phyloP scores from a whole-genome alignment of 2,797 vertebrate species.

The Emydoidea blandingii region DNA sequence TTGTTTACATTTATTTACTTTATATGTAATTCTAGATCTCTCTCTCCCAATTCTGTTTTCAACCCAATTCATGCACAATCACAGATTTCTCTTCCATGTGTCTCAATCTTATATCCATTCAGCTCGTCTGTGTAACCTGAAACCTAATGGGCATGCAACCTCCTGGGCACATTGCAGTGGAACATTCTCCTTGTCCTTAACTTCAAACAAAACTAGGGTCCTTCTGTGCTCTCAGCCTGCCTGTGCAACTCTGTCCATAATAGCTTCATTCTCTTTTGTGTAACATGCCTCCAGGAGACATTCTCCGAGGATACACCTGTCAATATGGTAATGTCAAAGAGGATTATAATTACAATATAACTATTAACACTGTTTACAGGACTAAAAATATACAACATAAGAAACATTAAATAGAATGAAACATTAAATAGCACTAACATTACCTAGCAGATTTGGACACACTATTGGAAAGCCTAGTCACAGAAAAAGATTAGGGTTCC shows the following conservation, averaged over 20 bases:
- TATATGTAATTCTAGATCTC: not conserved
- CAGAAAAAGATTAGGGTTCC: not conserved
- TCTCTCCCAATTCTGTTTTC: not conserved
- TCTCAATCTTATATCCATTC: not conserved
- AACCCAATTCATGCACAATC: rapidly evolving
- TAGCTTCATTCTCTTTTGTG: not conserved
- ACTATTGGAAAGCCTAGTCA: not conserved
- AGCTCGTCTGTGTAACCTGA: not conserved
- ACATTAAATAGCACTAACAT: not conserved
- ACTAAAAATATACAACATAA: not conserved
- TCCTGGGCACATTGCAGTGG: rapidly evolving
- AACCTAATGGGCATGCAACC: not conserved
- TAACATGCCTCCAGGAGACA: not conserved
- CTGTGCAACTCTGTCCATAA: rapidly evolving
- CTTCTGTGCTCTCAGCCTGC: rapidly evolving
- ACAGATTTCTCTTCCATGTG: not conserved
- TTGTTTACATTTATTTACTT: too few species aligned
- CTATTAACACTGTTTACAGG: not conserved
- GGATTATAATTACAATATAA: not conserved
- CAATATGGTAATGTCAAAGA: not conserved
- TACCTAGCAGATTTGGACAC: not conserved
- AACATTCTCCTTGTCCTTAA: rapidly evolving
- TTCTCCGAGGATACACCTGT: not conserved
- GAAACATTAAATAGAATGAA: not conserved
- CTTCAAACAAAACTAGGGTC: rapidly evolving